These are phyloP conservation scores for Agrilus cyanescens DNA, from an alignment of 2,888 invertebrate genomes.

Conservation along the genomic window DNA sequence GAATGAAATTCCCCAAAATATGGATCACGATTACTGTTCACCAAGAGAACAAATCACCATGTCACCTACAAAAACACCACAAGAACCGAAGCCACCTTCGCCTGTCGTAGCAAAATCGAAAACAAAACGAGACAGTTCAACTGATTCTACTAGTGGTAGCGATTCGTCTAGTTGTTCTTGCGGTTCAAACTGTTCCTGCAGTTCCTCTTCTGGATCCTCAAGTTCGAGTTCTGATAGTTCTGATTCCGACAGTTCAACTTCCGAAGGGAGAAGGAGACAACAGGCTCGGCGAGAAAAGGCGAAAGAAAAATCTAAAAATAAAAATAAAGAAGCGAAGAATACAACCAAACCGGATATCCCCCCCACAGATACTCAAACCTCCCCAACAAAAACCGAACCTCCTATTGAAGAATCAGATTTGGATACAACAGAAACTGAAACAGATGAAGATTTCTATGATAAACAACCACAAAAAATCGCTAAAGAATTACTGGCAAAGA, in stretches of 20 bases:
- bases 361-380: conserved; percentile 37
- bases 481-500: conserved; percentile 60
- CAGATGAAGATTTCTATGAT: conserved; percentile 82
- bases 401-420: conserved; percentile 70
- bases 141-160: conserved; percentile 65
- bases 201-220: conserved; percentile 52
- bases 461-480: conserved; percentile 66
- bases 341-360: conserved; percentile 39
- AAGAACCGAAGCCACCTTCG: conserved; percentile 3
- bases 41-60: conserved; percentile 11
- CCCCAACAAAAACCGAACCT: conserved; percentile 38
- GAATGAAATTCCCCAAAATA: conserved; percentile 21
- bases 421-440: conserved; percentile 74
- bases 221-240: conserved; percentile 36
- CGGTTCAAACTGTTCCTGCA: conserved; percentile 74
- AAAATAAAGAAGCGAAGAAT: conserved; percentile 35
- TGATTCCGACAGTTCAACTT: conserved; percentile 49
- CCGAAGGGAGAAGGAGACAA: conserved; percentile 37
- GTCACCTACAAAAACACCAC: conserved; percentile 11
- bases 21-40: conserved; percentile 36
- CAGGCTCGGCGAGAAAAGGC: conserved; percentile 35
- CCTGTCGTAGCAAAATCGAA: conserved; percentile 1
- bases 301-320: conserved; percentile 28
- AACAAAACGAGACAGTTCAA: conserved; percentile 44
- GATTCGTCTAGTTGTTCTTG: conserved; percentile 68